These are phyloP conservation scores for Agrotis segetum DNA, from an alignment of 2,888 invertebrate genomes.

Conservation along the genomic window DNA sequence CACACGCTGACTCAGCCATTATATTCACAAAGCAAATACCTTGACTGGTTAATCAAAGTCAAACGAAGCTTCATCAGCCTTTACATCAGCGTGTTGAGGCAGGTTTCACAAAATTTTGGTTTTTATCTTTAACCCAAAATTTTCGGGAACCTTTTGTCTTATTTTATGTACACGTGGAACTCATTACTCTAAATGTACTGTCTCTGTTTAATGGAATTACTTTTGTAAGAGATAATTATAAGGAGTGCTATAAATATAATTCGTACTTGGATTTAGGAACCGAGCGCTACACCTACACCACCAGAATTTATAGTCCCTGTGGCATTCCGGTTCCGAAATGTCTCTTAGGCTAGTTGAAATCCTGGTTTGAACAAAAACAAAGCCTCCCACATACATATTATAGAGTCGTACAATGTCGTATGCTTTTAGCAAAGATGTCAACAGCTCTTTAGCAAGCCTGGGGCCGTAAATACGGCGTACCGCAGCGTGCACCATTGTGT, in stretches of 20 bases:
- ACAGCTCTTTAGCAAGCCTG: slow-evolving; percentile 54
- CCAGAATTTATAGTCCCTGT: slow-evolving; percentile 26
- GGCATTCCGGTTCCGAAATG: slow-evolving; percentile 36
- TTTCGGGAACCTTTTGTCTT: slow-evolving; percentile 13
- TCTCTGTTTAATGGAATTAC: slow-evolving; percentile 33
- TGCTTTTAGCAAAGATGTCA: slow-evolving; percentile 61
- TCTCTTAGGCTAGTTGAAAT: slow-evolving; percentile 26
- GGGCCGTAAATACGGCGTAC: slow-evolving; percentile 41
- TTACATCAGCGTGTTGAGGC: slow-evolving; percentile 61
- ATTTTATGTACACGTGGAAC: slow-evolving; percentile 23
- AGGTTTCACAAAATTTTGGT: slow-evolving; percentile 54
- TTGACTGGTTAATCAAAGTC: slow-evolving; percentile 59
- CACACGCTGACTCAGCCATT: slow-evolving; percentile 42
- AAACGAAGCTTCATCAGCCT: slow-evolving; percentile 37
- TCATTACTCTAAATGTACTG: slow-evolving; percentile 25
- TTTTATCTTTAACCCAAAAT: slow-evolving; percentile 25
- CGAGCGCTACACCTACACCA: slow-evolving; percentile 35
- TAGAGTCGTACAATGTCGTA: slow-evolving; percentile 42
- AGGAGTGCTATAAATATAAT: slow-evolving; percentile 42
- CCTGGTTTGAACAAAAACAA: slow-evolving; percentile 28
- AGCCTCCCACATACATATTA: slow-evolving; percentile 32
- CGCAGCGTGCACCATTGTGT: slow-evolving; percentile 49
- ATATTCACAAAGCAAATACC: slow-evolving; percentile 38
- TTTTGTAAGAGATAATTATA: slow-evolving; percentile 19
- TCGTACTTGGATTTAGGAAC: slow-evolving; percentile 18